These are phyloP conservation scores for Rattus rattus DNA, from an alignment of 2,113 vertebrate genomes.

Conservation along the genomic window DNA sequence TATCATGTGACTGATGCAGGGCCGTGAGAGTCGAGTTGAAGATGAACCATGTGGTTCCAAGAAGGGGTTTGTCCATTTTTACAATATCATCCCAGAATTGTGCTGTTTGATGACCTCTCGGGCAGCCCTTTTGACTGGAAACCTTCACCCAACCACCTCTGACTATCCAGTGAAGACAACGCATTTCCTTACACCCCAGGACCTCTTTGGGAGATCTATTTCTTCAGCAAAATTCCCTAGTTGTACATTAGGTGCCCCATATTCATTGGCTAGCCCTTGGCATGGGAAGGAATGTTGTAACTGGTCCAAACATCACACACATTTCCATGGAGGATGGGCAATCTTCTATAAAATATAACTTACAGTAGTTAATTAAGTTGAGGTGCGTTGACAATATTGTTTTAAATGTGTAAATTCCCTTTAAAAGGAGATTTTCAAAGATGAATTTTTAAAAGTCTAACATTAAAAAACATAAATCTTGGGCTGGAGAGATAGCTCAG, in stretches of 20 bases:
- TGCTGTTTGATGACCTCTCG: not conserved
- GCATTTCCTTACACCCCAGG: conserved; percentile 2
- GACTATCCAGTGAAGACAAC: conserved; percentile 44
- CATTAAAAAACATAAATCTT: not conserved
- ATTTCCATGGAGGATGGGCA: not conserved
- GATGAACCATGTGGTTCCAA: conserved; percentile 19
- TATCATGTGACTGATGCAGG: not conserved
- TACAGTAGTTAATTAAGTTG: conserved; percentile 1
- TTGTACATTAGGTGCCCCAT: not conserved
- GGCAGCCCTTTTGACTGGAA: not conserved
- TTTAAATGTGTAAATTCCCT: conserved; percentile 25
- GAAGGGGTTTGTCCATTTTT: not conserved
- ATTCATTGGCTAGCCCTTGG: not conserved
- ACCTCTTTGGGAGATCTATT: not conserved
- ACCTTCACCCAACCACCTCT: not conserved
- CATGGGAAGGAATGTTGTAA: not conserved
- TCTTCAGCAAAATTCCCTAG: conserved; percentile 53
- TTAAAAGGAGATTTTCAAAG: conserved; percentile 20
- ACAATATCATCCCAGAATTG: not conserved
- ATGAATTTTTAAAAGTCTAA: not conserved
- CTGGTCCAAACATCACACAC: not conserved
- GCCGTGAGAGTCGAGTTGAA: not conserved
- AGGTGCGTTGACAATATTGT: not conserved
- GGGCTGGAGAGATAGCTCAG: no score
- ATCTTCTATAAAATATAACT: conserved; percentile 30